Evolutionary conservation across 2,113 vertebrate genomes (phyloP).

Genomic region (Alethe castanea): DNA sequence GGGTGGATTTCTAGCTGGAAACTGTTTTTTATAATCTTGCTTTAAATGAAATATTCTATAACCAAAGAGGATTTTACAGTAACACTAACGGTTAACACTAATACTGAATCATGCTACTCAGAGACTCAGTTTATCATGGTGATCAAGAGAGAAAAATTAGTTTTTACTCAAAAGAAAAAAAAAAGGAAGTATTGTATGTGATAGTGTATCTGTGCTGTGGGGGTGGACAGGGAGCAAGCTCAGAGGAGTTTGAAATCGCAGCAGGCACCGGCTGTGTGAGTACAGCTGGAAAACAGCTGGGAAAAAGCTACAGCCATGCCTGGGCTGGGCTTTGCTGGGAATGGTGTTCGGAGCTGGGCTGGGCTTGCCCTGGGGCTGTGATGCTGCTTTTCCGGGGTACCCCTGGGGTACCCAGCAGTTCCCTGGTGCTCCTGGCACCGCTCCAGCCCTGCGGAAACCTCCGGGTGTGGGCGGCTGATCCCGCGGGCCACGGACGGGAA

Average conservation of each 20-base stretch:
- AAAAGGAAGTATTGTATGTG: not conserved
- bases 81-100: slow-evolving; percentile 45
- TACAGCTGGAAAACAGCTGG: not conserved
- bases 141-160: not conserved
- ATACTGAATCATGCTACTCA: not conserved
- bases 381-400: not conserved
- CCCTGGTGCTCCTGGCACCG: accelerated
- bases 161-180: not conserved
- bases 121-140: not conserved
- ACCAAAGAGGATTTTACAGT: slow-evolving; percentile 71
- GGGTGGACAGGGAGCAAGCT: not conserved
- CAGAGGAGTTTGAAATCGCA: not conserved
- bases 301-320: not conserved
- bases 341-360: not conserved
- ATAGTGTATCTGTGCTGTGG: not conserved
- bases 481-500: not conserved
- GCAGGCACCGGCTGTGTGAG: not conserved
- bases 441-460: not conserved
- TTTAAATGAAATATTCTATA: slow-evolving; percentile 61
- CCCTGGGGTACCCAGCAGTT: not conserved
- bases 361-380: not conserved
- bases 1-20: slow-evolving; percentile 58
- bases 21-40: slow-evolving; percentile 59
- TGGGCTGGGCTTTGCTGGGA: not conserved
- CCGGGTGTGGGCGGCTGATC: not conserved